A percentile compares a stretch with the other conserved stretches of the same genome.
These are phyloP conservation scores for Tipula vernalis DNA, from an alignment of 2,888 invertebrate genomes.

Conservation along the genomic window DNA sequence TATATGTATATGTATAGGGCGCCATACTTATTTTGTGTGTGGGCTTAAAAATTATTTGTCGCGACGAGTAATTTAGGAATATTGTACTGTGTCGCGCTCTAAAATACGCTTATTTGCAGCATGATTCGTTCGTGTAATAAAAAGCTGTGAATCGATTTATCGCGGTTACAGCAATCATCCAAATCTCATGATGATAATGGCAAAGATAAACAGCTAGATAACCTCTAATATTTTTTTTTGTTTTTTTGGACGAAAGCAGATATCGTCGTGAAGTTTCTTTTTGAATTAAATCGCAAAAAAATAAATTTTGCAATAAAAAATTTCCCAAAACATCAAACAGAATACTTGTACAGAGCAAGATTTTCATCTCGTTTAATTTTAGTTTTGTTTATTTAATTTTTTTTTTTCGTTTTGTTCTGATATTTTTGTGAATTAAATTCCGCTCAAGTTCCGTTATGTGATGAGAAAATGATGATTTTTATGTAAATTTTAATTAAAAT, in stretches of 20 bases:
- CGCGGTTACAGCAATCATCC: neutral
- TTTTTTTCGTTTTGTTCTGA: neutral
- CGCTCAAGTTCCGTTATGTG: neutral
- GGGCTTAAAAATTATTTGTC: neutral
- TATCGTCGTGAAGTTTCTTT: neutral
- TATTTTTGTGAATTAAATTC: neutral
- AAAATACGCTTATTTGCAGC: neutral
- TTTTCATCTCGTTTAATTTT: neutral
- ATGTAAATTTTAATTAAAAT: conserved; percentile 4
- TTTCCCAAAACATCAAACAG: neutral
- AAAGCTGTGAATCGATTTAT: neutral
- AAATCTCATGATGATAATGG: neutral
- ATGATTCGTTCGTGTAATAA: neutral
- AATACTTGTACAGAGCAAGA: neutral
- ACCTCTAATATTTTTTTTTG: neutral
- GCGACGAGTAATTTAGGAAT: neutral
- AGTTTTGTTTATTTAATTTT: neutral
- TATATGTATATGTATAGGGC: neutral
- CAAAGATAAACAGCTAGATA: neutral
- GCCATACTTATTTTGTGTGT: neutral
- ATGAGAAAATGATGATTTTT: neutral
- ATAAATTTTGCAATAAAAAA: neutral
- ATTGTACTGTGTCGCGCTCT: neutral
- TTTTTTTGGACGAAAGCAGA: neutral
- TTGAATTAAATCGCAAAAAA: neutral